These are phyloP conservation scores for Chesias legatella DNA, from an alignment of 2,888 invertebrate genomes.

Conservation along the genomic window DNA sequence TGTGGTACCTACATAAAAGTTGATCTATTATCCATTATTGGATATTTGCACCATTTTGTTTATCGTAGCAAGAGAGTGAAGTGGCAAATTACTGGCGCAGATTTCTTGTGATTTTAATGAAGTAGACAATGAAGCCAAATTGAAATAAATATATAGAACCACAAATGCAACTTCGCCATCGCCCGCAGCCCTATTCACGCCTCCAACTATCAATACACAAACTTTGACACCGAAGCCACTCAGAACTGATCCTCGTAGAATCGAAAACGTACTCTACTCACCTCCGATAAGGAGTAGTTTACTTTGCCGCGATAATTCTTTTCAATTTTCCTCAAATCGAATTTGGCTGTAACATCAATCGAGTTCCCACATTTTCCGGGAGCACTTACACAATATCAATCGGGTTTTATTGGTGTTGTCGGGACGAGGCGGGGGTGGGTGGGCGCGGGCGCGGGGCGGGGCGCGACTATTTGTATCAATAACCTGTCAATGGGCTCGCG, in stretches of 20 bases:
- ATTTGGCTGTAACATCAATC: constrained; percentile 79
- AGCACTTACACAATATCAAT: constrained; percentile 81
- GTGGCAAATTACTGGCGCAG: too few relatives aligned
- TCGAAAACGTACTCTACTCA: constrained; percentile 37
- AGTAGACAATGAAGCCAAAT: too few relatives aligned
- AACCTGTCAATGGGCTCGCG: constrained; percentile 79
- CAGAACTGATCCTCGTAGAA: constrained; percentile 5
- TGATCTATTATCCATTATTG: too few relatives aligned
- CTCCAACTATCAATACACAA: constrained; percentile 62
- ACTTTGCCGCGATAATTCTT: constrained; percentile 48
- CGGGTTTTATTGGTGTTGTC: constrained; percentile 80
- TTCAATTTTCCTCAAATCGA: constrained; percentile 79
- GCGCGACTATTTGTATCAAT: constrained; percentile 77
- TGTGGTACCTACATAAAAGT: neutral
- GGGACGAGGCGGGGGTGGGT: constrained; percentile 50
- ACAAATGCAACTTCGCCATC: constrained; percentile 53
- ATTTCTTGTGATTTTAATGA: too few relatives aligned
- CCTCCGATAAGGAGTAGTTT: constrained; percentile 42
- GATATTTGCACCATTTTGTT: too few relatives aligned
- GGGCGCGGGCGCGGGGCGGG: constrained; percentile 50
- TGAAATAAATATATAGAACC: constrained; percentile 15
- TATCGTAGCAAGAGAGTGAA: too few relatives aligned
- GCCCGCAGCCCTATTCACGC: constrained; percentile 69
- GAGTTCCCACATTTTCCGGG: constrained; percentile 80
- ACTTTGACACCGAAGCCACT: constrained; percentile 42